phyloP scores from a whole-genome alignment of 2,797 vertebrate species.

The Malacoctenus gilli region DNA sequence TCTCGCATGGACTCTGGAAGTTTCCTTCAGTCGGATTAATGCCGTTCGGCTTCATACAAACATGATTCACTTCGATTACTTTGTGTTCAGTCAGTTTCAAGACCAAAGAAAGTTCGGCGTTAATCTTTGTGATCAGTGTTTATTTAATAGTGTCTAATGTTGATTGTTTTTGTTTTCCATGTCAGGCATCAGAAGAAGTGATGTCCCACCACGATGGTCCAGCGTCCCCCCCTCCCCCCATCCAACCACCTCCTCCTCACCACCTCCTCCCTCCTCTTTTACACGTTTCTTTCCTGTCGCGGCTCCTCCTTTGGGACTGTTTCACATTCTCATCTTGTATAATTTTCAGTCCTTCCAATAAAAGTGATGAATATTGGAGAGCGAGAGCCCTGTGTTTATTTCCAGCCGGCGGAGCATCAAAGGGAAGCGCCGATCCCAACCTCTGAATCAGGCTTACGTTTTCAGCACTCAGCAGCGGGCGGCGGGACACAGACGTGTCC shows the following conservation, averaged over 20 bases:
- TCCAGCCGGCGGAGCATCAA: not conserved
- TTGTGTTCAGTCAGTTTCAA: too few species aligned
- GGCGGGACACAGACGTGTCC: not conserved
- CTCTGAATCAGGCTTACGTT: constrained; percentile 57
- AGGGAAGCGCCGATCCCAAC: constrained; percentile 34
- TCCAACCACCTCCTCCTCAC: constrained; percentile 34
- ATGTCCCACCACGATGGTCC: constrained; percentile 60
- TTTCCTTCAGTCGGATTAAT: too few species aligned
- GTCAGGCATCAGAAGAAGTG: constrained; percentile 42
- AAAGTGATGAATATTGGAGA: constrained; percentile 65
- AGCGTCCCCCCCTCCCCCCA: constrained; percentile 7
- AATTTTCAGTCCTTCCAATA: constrained; percentile 80
- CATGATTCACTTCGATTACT: too few species aligned
- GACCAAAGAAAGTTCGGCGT: too few species aligned
- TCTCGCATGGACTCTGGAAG: too few species aligned
- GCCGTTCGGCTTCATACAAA: too few species aligned
- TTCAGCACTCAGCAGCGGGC: constrained; percentile 35
- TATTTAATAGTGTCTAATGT: too few species aligned
- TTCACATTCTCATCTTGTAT: constrained; percentile 76
- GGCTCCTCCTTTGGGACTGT: constrained; percentile 57
- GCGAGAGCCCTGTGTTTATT: constrained; percentile 54
- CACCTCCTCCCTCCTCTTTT: constrained; percentile 60
- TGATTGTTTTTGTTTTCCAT: constrained; percentile 5
- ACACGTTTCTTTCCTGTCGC: constrained; percentile 60
- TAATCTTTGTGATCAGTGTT: too few species aligned